Percentiles rank a stretch among this genome's conserved stretches.
phyloP scores from a whole-genome alignment of 2,888 invertebrate species.

The Acanthosepion pharaonis region DNA sequence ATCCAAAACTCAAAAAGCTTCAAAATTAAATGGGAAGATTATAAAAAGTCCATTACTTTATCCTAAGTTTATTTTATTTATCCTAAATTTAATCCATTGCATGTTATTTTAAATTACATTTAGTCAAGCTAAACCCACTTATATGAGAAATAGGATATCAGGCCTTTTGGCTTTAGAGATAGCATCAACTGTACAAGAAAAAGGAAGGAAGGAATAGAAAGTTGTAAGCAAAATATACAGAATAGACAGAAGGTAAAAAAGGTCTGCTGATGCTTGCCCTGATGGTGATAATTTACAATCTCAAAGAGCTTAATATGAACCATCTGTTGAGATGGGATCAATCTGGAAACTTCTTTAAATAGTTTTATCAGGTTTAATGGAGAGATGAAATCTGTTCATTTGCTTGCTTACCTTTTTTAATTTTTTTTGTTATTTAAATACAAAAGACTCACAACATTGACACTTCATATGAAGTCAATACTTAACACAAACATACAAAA shows the following conservation, averaged over 20 bases:
- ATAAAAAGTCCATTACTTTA: neutral
- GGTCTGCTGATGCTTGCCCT: neutral
- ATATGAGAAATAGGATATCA: neutral
- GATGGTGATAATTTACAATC: neutral
- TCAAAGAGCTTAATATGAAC: neutral
- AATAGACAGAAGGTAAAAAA: neutral
- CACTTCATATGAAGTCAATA: too few species aligned
- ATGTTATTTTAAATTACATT: neutral
- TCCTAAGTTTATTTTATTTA: neutral
- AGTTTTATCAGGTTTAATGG: too few species aligned
- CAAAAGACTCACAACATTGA: too few species aligned
- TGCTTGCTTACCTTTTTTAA: too few species aligned
- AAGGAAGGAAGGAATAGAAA: neutral
- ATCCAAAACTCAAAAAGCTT: neutral
- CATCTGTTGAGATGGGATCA: neutral
- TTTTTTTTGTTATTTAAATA: too few species aligned
- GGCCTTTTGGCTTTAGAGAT: slow-evolving; percentile 33
- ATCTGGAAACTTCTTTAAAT: neutral
- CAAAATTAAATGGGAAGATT: neutral
- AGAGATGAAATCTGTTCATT: too few species aligned
- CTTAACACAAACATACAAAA: too few species aligned
- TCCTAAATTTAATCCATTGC: neutral
- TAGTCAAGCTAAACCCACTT: neutral
- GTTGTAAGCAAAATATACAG: too few species aligned
- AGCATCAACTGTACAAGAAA: neutral